Base-by-base conservation (phyloP, 1,140 invertebrate genomes). In the Eubasilissa regina region DNA sequence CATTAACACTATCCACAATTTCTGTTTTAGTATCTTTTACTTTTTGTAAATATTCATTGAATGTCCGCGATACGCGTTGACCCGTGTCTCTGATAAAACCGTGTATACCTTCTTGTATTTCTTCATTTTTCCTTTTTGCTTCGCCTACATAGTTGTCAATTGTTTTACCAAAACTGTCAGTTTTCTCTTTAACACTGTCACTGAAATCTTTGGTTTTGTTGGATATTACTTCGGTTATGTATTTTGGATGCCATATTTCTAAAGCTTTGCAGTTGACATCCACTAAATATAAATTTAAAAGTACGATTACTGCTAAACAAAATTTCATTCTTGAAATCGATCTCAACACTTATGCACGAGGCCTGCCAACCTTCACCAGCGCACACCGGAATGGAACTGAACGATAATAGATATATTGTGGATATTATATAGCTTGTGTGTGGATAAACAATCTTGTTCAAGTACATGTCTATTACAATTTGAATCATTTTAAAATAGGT, bases 171-270 rank as follows among this genome's bases (percentile, higher is more conserved):
- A 81, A 35, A 6, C 15, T 58, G 0, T 25, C 44, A 25, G 58
- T 78, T 75, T 72, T 68, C 11, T 45, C 25, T 17, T 12, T 17
- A n/a, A 82, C 44, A 35, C 74, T 66, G 0, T 78, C 70, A 13
- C 75, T 21, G 12, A 82, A 17, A 3, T 75, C 58, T 60, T 70
- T 45, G 0, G 81, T 82, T 9, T 78, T 82, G 53, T 82, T 82
- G 10, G 53, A 21, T 7, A 78, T 51, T 25, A 80, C 13, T 60
- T 82, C 78, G 17, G 55, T 66, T 12, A 82, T 10, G 15, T 60
- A 45, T 19, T 19, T 70, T 13, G 81, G 75, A 11, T 64, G 12
- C 81, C 78, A 82, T 56, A 78, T 80, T 80, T 78, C 60, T 53
- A 45, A 75, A 35, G 55, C 45, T 48, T 17, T 43, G 55, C 66